phyloP scores from a whole-genome alignment of 2,113 vertebrate species.

The Taxidea taxus region DNA sequence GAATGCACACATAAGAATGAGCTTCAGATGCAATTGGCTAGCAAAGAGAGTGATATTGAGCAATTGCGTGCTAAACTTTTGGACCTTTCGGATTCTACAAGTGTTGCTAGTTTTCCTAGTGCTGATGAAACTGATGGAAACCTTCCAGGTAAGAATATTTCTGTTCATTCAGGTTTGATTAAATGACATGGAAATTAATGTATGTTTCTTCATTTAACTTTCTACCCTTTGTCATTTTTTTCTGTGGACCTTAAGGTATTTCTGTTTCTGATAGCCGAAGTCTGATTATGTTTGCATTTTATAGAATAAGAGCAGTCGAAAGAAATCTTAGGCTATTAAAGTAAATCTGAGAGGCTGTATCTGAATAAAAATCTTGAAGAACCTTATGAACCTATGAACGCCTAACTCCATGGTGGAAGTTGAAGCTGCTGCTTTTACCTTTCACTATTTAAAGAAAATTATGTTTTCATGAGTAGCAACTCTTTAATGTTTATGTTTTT shows the following conservation, averaged over 20 bases:
- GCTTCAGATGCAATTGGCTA: constrained; percentile 98
- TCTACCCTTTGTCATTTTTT: constrained; percentile 39
- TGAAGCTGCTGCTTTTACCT: not conserved
- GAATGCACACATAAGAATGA: constrained; percentile 94
- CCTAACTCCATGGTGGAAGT: not conserved
- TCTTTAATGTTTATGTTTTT: constrained; percentile 25
- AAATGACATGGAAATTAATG: not conserved
- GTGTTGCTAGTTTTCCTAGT: constrained; percentile 92
- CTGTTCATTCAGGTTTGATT: not conserved
- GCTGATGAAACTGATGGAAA: constrained; percentile 94
- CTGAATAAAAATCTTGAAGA: constrained; percentile 15
- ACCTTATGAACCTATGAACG: not conserved
- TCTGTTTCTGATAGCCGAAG: constrained; percentile 23
- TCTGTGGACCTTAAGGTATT: not conserved
- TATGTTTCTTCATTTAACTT: constrained; percentile 20
- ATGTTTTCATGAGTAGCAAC: not conserved
- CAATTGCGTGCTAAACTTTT: constrained; percentile 93
- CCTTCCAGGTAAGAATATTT: constrained; percentile 87
- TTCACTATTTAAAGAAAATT: not conserved
- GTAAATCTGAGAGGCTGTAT: not conserved
- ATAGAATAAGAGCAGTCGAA: constrained; percentile 3
- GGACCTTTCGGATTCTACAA: constrained; percentile 96
- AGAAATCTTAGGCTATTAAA: not conserved
- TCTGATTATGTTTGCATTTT: constrained; percentile 10
- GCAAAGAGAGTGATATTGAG: constrained; percentile 99